Percentiles rank a stretch among this genome's conserved stretches.
These are phyloP conservation scores for Drosophila flavopinicola DNA, from an alignment of 2,888 invertebrate species.

Conservation along the genomic window DNA sequence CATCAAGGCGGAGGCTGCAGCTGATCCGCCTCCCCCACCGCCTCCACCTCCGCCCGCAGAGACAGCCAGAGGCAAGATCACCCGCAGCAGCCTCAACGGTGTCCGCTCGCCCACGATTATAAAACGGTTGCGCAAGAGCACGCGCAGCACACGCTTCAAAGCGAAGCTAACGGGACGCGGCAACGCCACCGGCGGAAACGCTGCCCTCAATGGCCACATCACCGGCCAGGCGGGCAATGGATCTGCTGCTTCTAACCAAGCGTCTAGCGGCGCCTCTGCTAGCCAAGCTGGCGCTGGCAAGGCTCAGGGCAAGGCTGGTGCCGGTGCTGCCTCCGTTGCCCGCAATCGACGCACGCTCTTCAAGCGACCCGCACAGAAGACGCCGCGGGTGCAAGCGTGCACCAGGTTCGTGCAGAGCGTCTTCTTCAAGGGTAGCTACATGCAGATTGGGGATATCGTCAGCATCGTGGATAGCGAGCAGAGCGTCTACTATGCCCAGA, in stretches of 20 bases:
- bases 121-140: constrained; percentile 65
- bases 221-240: constrained; percentile 10
- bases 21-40: too few relatives aligned
- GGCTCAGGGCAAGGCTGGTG: constrained; percentile 38
- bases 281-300: constrained; percentile 17
- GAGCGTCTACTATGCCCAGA: constrained; percentile 94
- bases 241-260: not conserved
- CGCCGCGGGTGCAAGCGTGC: constrained; percentile 92
- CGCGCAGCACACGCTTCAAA: constrained; percentile 68
- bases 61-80: constrained; percentile 55
- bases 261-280: constrained; percentile 4
- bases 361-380: constrained; percentile 91
- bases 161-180: constrained; percentile 49
- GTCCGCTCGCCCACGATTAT: constrained; percentile 59
- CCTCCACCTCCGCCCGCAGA: too few relatives aligned
- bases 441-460: constrained; percentile 96
- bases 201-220: constrained; percentile 31
- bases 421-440: constrained; percentile 92
- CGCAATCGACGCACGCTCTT: constrained; percentile 91
- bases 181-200: not conserved
- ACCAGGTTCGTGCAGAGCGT: constrained; percentile 91
- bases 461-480: constrained; percentile 91
- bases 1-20: too few relatives aligned
- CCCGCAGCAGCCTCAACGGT: constrained; percentile 61
- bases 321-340: constrained; percentile 83